A percentile compares a stretch with the other conserved stretches of the same genome.
Evolutionary conservation across 2,888 invertebrate species (phyloP).

Genomic region (Conops quadrifasciatus): DNA sequence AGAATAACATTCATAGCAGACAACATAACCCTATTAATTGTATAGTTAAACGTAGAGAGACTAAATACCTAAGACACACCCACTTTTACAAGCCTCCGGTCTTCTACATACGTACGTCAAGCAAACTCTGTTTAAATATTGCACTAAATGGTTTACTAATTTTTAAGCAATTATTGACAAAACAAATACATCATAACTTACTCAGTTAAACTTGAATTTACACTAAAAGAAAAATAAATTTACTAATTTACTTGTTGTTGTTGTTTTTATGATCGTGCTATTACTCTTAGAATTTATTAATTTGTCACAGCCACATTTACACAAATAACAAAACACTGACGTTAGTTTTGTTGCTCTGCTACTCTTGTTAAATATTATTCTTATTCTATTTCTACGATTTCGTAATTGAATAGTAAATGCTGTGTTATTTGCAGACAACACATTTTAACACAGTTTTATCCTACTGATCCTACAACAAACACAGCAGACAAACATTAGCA

Average conservation of each 20-base stretch:
- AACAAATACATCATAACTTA: not conserved
- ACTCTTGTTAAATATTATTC: not conserved
- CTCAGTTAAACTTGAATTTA: not conserved
- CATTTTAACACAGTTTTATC: conserved; percentile 14
- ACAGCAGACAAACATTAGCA: conserved; percentile 14
- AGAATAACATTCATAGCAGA: not conserved
- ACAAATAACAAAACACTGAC: too few relatives aligned
- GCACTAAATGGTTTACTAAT: conserved; percentile 9
- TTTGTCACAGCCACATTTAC: not conserved
- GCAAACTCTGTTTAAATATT: not conserved
- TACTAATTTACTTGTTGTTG: too few relatives aligned
- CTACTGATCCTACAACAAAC: conserved; percentile 2
- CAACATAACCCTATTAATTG: not conserved
- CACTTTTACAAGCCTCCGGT: not conserved
- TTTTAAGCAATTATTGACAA: not conserved
- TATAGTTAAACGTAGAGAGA: not conserved
- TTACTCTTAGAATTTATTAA: not conserved
- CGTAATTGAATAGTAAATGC: not conserved
- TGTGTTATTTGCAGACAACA: not conserved
- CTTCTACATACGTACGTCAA: conserved; percentile 2
- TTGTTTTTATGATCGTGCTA: not conserved
- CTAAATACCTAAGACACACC: not conserved
- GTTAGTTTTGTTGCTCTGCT: not conserved
- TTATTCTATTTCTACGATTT: not conserved
- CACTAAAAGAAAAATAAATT: too few relatives aligned